Conservation (phyloP, 2,113 vertebrate species). For the Carassius auratus region DNA sequence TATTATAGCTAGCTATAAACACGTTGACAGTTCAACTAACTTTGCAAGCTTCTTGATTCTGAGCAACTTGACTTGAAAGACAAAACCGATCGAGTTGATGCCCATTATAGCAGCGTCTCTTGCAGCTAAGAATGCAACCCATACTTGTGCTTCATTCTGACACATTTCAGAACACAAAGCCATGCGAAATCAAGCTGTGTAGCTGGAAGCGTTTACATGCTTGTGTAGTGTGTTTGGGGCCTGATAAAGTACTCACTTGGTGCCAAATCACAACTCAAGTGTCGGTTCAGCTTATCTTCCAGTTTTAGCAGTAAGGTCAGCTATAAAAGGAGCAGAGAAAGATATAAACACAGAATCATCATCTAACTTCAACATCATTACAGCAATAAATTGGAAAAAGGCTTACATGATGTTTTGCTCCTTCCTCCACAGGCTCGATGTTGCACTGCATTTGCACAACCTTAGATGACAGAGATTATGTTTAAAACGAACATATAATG, state of each 20-base stretch:
- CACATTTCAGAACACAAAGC: not conserved
- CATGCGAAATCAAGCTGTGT: not conserved
- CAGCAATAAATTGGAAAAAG: not conserved
- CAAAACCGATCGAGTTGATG: not conserved
- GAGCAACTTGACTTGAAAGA: not conserved
- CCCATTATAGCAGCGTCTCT: not conserved
- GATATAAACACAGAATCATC: not conserved
- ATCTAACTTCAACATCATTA: not conserved
- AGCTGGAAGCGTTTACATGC: not conserved
- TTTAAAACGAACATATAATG: not conserved
- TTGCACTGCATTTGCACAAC: conserved; percentile 99
- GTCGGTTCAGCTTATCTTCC: conserved; percentile 97
- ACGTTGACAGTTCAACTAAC: not conserved
- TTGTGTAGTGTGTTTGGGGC: not conserved
- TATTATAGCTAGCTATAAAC: not conserved
- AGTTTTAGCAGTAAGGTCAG: conserved; percentile 95
- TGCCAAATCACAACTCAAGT: conserved; percentile 88
- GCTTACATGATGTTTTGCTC: conserved; percentile 91
- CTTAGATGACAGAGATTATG: conserved; percentile 66
- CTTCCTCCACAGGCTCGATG: conserved; percentile 96
- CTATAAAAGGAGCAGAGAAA: conserved; percentile 68
- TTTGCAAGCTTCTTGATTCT: conserved; percentile 1
- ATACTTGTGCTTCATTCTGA: not conserved
- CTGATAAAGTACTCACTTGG: conserved; percentile 44
- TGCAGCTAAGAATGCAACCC: conserved; percentile 1